Base-by-base conservation (phyloP, 2,888 invertebrate species). In the Pristionchus japonicus region DNA sequence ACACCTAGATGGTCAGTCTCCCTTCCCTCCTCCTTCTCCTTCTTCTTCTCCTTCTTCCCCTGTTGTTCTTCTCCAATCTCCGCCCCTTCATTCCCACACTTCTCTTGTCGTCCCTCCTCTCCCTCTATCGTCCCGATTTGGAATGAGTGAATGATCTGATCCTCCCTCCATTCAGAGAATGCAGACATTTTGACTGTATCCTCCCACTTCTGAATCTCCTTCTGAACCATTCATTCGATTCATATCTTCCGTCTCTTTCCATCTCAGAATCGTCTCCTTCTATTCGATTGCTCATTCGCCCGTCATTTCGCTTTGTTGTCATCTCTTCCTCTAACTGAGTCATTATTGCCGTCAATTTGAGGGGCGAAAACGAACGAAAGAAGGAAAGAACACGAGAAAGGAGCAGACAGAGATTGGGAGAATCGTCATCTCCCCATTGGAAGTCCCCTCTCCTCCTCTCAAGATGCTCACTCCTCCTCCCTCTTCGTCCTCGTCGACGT, bases 401-500 rank as follows among this genome's bases (percentile, higher is more conserved):
- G n/a, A n/a, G n/a, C n/a, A n/a, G n/a, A n/a, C 34, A 40, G 74
- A 40, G 74, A 74, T 74, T 74, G n/a, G n/a, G n/a, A 0, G n/a
- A 23, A 6, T n/a, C n/a, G n/a, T n/a, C n/a, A n/a, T n/a, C n/a
- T n/a, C n/a, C n/a, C n/a, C n/a, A n/a, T n/a, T n/a, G n/a, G n/a
- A n/a, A n/a, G n/a, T n/a, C n/a, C n/a, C n/a, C n/a, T n/a, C n/a
- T n/a, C n/a, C n/a, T n/a, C n/a, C n/a, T n/a, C n/a, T n/a, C n/a
- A n/a, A n/a, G n/a, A 82, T 82, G 82, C 52, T 82, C 4, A 82
- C 82, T 27, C 82, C 82, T 4, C 82, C 82, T 31, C 52, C 49
- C 6, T 82, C 82, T 0, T 82, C 82, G 1, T 49, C 82, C 6
- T 82, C 82, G 4, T 82, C 82, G 9, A 82, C 82, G 1, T 82